Conservation (phyloP, 1,140 invertebrate genomes). For the Lamellibrachia luymesi region DNA sequence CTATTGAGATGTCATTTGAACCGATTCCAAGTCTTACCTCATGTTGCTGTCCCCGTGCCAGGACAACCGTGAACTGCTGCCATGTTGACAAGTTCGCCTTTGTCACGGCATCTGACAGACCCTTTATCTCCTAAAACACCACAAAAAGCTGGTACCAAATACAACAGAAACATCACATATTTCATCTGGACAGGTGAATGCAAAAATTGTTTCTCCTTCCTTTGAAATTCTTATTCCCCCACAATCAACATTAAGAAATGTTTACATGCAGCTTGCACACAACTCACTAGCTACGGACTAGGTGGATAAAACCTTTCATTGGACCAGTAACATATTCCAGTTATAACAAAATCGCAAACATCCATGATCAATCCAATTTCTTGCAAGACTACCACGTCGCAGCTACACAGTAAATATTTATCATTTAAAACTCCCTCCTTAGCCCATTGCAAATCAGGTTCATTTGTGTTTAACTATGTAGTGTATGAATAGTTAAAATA, state of each 20-base stretch:
- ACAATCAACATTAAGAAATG: not conserved
- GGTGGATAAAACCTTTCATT: not conserved
- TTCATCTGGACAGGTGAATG: not conserved
- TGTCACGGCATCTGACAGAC: not conserved
- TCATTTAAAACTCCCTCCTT: no score
- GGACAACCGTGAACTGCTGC: not conserved
- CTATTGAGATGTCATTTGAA: not conserved
- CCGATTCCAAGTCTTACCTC: not conserved
- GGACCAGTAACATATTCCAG: not conserved
- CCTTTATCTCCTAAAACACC: not conserved
- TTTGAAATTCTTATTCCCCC: not conserved
- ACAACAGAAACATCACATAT: not conserved
- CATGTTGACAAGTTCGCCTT: not conserved
- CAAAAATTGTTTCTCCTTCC: not conserved
- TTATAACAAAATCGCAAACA: no score
- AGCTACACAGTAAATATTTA: not conserved
- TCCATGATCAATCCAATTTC: no score
- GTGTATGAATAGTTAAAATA: no score
- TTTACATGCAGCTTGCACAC: not conserved
- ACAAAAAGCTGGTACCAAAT: not conserved
- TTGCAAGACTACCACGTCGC: not conserved
- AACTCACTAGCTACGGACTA: not conserved
- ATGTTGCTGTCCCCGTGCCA: not conserved
- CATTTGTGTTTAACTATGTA: no score
- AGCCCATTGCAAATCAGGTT: no score